Percentiles rank a stretch among this genome's conserved stretches.
phyloP scores from a whole-genome alignment of 2,888 invertebrate species.

The Lochmaea crataegi region DNA sequence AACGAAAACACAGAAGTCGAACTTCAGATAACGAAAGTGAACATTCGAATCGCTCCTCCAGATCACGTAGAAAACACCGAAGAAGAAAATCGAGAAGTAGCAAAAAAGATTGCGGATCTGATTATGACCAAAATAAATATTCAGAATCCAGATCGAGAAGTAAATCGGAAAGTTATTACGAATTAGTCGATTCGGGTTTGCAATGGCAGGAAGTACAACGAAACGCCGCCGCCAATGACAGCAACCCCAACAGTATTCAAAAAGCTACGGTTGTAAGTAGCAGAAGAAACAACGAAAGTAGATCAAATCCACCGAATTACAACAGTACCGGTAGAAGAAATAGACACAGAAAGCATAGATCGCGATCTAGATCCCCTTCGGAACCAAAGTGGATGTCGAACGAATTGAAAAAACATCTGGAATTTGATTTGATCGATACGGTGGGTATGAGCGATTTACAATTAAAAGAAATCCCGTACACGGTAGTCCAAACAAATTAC shows the following conservation, averaged over 20 bases:
- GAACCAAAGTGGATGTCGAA: slow-evolving; percentile 79
- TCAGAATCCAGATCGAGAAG: slow-evolving; percentile 45
- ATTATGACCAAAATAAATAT: slow-evolving; percentile 74
- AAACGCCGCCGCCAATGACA: slow-evolving; percentile 64
- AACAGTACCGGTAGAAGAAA: slow-evolving; percentile 42
- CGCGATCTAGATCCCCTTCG: slow-evolving; percentile 75
- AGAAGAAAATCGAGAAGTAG: slow-evolving; percentile 81
- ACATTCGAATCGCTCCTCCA: slow-evolving; percentile 84
- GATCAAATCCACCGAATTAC: slow-evolving; percentile 35
- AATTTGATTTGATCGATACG: slow-evolving; percentile 89
- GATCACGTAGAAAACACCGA: slow-evolving; percentile 80
- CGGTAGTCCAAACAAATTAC: slow-evolving; percentile 81
- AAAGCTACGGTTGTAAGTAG: slow-evolving; percentile 78
- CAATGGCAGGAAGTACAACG: slow-evolving; percentile 90
- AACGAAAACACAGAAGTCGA: slow-evolving; percentile 82
- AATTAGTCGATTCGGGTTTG: slow-evolving; percentile 86
- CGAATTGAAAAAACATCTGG: slow-evolving; percentile 86
- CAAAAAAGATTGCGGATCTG: slow-evolving; percentile 79
- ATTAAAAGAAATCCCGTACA: slow-evolving; percentile 88
- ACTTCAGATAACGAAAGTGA: slow-evolving; percentile 93
- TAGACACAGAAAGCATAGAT: slow-evolving; percentile 57
- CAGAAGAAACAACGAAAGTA: slow-evolving; percentile 60
- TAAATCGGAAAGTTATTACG: slow-evolving; percentile 65
- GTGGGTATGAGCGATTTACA: slow-evolving; percentile 90
- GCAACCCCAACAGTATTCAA: slow-evolving; percentile 69